phyloP scores from a whole-genome alignment of 1,140 invertebrate genomes.

The Armadillidium nasatum region DNA sequence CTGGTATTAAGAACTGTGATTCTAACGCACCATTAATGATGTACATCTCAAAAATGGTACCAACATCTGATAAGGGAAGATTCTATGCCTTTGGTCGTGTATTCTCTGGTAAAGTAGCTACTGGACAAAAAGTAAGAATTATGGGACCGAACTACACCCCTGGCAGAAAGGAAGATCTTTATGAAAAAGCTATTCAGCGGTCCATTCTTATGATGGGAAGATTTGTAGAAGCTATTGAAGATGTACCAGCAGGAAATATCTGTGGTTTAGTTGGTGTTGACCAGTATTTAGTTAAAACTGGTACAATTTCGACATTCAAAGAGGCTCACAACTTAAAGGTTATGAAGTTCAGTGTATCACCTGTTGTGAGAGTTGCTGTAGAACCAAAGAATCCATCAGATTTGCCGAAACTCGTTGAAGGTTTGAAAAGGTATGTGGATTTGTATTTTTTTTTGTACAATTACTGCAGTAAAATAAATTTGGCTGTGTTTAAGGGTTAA shows the following conservation, averaged over 20 bases:
- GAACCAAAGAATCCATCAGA: constrained; percentile 99
- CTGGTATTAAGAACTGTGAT: constrained; percentile 86
- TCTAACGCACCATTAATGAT: constrained; percentile 97
- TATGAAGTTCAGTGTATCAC: constrained; percentile 98
- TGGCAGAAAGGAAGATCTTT: constrained; percentile 98
- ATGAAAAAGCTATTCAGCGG: constrained; percentile 97
- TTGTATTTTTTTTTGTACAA: too few species aligned
- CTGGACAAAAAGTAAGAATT: constrained; percentile 93
- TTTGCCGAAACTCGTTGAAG: constrained; percentile 97
- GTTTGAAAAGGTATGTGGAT: constrained; percentile 51
- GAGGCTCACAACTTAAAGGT: constrained; percentile 99
- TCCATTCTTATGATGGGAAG: constrained; percentile 99
- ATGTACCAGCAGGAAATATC: constrained; percentile 99
- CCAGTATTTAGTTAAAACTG: constrained; percentile 98
- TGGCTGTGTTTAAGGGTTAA: too few species aligned
- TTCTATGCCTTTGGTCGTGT: constrained; percentile 99
- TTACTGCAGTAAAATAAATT: too few species aligned
- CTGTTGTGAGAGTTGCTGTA: constrained; percentile 98
- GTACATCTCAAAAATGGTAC: constrained; percentile 99
- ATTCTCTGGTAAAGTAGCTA: constrained; percentile 90
- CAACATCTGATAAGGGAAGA: constrained; percentile 97
- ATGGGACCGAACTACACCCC: constrained; percentile 97
- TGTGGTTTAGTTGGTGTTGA: constrained; percentile 99
- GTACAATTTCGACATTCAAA: constrained; percentile 98
- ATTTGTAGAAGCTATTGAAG: constrained; percentile 98